phyloP scores from a whole-genome alignment of 2,888 invertebrate genomes.

The Athalia cordata region DNA sequence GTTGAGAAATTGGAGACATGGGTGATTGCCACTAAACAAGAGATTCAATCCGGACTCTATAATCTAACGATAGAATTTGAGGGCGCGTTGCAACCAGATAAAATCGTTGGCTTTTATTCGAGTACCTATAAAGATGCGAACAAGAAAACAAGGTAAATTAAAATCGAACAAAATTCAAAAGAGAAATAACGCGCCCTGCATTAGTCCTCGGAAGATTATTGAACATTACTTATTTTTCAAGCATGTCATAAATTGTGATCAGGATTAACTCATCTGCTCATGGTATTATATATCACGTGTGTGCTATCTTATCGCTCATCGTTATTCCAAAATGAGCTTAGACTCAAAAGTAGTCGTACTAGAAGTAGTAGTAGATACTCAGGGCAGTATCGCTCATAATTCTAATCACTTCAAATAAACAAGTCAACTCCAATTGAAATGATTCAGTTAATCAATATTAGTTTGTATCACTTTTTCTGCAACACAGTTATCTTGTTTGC shows the following conservation, averaged over 20 bases:
- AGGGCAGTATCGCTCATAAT: too few species aligned
- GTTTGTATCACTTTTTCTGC: not conserved
- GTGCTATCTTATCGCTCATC: constrained; percentile 13
- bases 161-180: constrained; percentile 14
- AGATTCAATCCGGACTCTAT: constrained; percentile 68
- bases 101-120: constrained; percentile 79
- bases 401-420: too few species aligned
- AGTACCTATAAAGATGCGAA: constrained; percentile 75
- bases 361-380: too few species aligned
- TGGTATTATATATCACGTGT: not conserved
- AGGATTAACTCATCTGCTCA: constrained; percentile 12
- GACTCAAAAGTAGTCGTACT: too few species aligned
- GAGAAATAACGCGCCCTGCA: not conserved
- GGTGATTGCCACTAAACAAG: constrained; percentile 59
- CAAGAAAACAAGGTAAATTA: constrained; percentile 65
- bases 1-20: constrained; percentile 64
- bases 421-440: too few species aligned
- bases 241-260: not conserved
- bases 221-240: not conserved
- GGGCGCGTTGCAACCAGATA: constrained; percentile 75
- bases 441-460: not conserved
- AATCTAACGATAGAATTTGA: constrained; percentile 74
- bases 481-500: not conserved
- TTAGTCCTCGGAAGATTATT: not conserved
- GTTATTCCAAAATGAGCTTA: not conserved